These are phyloP conservation scores for Halcyon smyrnensis DNA, from an alignment of 2,797 vertebrate genomes.

Conservation along the genomic window DNA sequence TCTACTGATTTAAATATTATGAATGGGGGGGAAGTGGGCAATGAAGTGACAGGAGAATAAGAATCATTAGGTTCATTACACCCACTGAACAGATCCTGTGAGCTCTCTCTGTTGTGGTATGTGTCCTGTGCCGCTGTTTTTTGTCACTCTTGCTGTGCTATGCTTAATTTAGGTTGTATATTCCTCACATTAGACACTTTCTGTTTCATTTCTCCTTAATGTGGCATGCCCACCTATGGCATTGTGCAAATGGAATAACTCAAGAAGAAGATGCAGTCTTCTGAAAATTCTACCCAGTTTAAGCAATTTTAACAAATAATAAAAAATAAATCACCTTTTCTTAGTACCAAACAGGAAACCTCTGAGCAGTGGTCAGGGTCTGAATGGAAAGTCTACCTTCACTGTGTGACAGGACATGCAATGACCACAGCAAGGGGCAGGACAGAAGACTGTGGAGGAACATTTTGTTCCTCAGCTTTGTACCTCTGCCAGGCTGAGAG, in stretches of 20 bases:
- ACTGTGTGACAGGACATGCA: background rate
- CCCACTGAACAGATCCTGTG: conserved; percentile 4
- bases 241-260: background rate
- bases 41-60: background rate
- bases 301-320: background rate
- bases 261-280: conserved; percentile 2
- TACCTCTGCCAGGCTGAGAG: background rate
- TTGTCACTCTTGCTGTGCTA: conserved; percentile 24
- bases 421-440: background rate
- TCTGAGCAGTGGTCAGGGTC: conserved; percentile 39
- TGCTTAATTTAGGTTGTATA: conserved; percentile 46
- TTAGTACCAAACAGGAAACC: conserved; percentile 30
- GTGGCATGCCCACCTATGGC: background rate
- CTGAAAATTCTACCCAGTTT: conserved; percentile 14
- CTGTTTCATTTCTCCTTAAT: conserved; percentile 31
- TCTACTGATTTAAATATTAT: conserved; percentile 38
- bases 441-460: background rate
- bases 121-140: background rate
- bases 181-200: conserved; percentile 18
- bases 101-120: background rate
- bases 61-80: conserved; percentile 12
- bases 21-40: conserved; percentile 18
- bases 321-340: conserved; percentile 29
- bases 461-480: conserved; percentile 18
- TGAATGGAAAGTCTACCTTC: conserved; percentile 51